These are phyloP conservation scores for Dyspetes luteomarginatus DNA, from an alignment of 2,888 invertebrate species.

Conservation along the genomic window DNA sequence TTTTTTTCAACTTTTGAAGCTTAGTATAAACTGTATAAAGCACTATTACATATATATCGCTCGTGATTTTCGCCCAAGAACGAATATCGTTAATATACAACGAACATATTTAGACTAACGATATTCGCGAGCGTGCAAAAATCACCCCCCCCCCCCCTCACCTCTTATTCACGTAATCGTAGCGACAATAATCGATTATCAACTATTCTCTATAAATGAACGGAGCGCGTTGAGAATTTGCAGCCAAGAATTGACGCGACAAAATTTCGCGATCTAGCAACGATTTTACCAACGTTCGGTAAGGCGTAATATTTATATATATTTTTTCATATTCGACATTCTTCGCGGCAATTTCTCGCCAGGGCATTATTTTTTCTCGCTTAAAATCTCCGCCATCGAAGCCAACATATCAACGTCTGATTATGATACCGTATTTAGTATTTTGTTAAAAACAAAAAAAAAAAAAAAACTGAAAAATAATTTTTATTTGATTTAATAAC, in stretches of 20 bases:
- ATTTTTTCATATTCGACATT: conserved; percentile 39
- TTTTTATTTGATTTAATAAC: conserved; percentile 1
- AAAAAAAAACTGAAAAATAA: too few relatives aligned
- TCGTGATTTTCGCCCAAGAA: conserved; percentile 51
- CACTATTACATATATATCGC: conserved; percentile 76
- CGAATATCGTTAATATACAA: conserved; percentile 42
- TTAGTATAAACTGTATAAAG: conserved; percentile 83
- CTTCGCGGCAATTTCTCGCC: conserved; percentile 59
- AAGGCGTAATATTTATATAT: conserved; percentile 39
- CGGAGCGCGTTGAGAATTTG: conserved; percentile 37
- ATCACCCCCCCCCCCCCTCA: too few relatives aligned
- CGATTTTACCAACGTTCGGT: neutral
- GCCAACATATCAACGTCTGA: conserved; percentile 68
- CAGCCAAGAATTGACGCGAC: conserved; percentile 17
- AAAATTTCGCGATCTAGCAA: neutral
- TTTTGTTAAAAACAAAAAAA: conserved; percentile 36
- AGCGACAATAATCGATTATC: conserved; percentile 1
- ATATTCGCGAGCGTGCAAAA: conserved; percentile 58
- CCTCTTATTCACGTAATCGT: neutral
- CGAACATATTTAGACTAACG: conserved; percentile 21
- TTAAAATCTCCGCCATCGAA: conserved; percentile 66
- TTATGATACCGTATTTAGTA: conserved; percentile 60
- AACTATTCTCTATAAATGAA: conserved; percentile 22
- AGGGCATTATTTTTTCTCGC: conserved; percentile 28
- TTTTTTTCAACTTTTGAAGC: conserved; percentile 74